Percentiles rank a stretch among this genome's conserved stretches.
phyloP scores from a whole-genome alignment of 2,888 invertebrate species.

The Patella ulyssiponensis region DNA sequence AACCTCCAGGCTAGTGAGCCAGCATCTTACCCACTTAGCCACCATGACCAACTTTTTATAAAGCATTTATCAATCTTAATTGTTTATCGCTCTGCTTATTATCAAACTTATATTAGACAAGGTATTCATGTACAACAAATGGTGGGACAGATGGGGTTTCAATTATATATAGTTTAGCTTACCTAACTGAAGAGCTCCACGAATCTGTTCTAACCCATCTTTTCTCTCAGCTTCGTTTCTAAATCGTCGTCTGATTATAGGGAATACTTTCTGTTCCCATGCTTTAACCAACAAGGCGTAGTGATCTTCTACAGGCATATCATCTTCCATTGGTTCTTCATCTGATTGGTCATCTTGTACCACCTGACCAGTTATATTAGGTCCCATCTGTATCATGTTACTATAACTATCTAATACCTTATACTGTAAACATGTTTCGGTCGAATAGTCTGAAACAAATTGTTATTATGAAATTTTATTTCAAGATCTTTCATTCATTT shows the following conservation, averaged over 20 bases:
- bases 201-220: conserved; percentile 72
- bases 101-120: background rate
- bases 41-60: too few relatives aligned
- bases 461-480: too few relatives aligned
- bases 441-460: conserved; percentile 62
- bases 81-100: too few relatives aligned
- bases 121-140: background rate
- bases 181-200: conserved; percentile 71
- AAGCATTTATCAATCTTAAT: too few relatives aligned
- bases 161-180: conserved; percentile 16
- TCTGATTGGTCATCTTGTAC: conserved; percentile 65
- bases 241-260: conserved; percentile 70
- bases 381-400: conserved; percentile 64
- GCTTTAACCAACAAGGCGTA: conserved; percentile 71
- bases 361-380: conserved; percentile 48
- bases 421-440: conserved; percentile 61
- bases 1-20: too few relatives aligned
- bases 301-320: conserved; percentile 66
- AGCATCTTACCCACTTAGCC: too few relatives aligned
- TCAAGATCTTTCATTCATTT: too few relatives aligned
- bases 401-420: conserved; percentile 65
- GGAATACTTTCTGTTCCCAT: conserved; percentile 72
- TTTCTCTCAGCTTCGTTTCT: conserved; percentile 72
- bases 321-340: conserved; percentile 68
- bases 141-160: background rate